phyloP scores from a whole-genome alignment of 92 coral and sea anemone species.

The Meandrina meandrites region DNA sequence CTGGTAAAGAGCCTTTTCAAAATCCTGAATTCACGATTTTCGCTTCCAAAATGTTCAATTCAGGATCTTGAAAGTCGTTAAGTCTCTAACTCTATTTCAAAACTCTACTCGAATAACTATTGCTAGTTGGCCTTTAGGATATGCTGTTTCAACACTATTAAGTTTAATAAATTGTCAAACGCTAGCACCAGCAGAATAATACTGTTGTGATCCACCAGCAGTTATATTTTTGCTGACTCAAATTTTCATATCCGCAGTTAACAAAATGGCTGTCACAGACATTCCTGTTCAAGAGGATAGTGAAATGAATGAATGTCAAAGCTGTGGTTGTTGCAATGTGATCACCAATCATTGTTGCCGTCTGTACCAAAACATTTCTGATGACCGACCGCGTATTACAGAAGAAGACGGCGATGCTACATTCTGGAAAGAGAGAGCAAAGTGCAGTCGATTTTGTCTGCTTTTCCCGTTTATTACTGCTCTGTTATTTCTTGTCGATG shows the following conservation, averaged over 20 bases:
- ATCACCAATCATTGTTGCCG: neutral
- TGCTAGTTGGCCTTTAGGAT: too few species aligned
- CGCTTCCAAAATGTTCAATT: too few species aligned
- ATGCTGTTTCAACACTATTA: too few species aligned
- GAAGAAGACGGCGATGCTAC: neutral
- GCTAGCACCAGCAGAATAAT: too few species aligned
- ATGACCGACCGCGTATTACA: neutral
- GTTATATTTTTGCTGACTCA: neutral
- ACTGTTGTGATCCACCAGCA: too few species aligned
- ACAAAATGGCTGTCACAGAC: neutral
- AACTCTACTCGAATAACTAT: too few species aligned
- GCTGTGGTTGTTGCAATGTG: neutral
- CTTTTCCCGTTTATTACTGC: neutral
- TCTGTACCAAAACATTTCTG: neutral
- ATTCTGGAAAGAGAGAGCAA: conserved; percentile 18
- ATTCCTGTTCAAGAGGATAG: neutral
- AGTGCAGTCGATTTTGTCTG: conserved; percentile 20
- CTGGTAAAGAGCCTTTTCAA: too few species aligned
- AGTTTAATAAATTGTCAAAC: too few species aligned
- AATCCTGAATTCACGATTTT: too few species aligned
- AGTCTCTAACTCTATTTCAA: too few species aligned
- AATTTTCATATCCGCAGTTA: neutral
- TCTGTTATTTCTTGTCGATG: conserved; percentile 11
- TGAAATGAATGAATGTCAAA: neutral
- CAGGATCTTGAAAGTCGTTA: too few species aligned